phyloP scores from a whole-genome alignment of 2,113 vertebrate species.

The Delphinapterus leucas region DNA sequence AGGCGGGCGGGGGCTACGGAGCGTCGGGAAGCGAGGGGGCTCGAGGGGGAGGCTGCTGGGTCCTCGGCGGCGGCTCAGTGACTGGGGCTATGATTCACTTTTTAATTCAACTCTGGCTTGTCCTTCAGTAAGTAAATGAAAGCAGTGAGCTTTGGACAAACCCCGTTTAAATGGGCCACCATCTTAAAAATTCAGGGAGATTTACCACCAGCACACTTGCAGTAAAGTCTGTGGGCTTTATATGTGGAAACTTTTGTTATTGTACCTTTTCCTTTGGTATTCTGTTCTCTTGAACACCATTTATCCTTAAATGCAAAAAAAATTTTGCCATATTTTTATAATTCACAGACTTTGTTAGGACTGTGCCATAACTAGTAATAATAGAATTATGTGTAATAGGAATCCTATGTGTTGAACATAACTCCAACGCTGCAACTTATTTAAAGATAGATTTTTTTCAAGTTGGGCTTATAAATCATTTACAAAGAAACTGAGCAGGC shows the following conservation, averaged over 20 bases:
- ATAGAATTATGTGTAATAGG: not conserved
- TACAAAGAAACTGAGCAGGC: constrained; percentile 56
- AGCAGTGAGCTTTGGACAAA: not conserved
- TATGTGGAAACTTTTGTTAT: not conserved
- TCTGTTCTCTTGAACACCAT: not conserved
- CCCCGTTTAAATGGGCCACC: fast-evolving
- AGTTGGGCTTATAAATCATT: constrained; percentile 49
- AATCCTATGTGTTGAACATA: not conserved
- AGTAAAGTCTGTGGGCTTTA: fast-evolving
- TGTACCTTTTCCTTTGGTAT: not conserved
- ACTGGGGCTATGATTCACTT: constrained; percentile 49
- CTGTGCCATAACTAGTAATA: not conserved
- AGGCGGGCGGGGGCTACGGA: constrained; percentile 72
- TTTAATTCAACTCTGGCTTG: no score
- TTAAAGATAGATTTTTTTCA: not conserved
- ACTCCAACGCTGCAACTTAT: not conserved
- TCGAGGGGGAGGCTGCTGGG: constrained; percentile 71
- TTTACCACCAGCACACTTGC: not conserved
- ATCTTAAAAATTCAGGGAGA: not conserved
- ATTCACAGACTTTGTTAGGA: not conserved
- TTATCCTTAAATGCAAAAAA: not conserved
- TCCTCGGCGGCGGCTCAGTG: constrained; percentile 76
- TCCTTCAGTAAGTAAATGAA: not conserved
- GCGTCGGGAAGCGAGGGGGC: constrained; percentile 67
- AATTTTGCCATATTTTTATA: not conserved